Evolutionary conservation across 2,888 invertebrate genomes (phyloP).

Genomic region (Epiperipatus broadwayi): DNA sequence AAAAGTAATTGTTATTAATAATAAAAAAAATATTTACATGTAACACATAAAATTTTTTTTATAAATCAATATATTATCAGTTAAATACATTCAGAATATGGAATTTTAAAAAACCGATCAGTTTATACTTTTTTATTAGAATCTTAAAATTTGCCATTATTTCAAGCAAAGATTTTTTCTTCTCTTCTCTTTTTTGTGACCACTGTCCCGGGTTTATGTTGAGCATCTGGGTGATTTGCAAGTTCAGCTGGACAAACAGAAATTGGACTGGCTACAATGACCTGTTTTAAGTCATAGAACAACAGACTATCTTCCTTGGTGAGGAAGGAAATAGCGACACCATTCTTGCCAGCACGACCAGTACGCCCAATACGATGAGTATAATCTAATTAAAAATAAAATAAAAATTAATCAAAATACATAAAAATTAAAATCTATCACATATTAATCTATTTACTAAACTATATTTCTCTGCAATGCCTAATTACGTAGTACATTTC

Average conservation of each 20-base stretch:
- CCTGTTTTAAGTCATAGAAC: slow-evolving; percentile 93
- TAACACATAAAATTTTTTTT: not conserved
- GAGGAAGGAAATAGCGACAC: slow-evolving; percentile 83
- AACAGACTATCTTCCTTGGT: slow-evolving; percentile 87
- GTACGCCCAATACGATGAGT: slow-evolving; percentile 85
- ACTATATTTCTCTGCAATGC: too few species aligned
- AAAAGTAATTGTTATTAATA: too few species aligned
- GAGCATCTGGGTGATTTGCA: slow-evolving; percentile 93
- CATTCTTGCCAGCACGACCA: slow-evolving; percentile 93
- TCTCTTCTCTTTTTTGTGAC: slow-evolving; percentile 70
- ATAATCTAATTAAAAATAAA: slow-evolving; percentile 30
- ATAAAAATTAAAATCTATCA: too few species aligned
- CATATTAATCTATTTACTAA: too few species aligned
- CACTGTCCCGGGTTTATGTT: slow-evolving; percentile 86
- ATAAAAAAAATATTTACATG: too few species aligned
- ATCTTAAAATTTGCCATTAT: too few species aligned
- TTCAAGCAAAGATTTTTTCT: slow-evolving; percentile 88
- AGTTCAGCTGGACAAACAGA: slow-evolving; percentile 89
- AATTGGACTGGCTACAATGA: slow-evolving; percentile 64
- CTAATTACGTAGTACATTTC: too few species aligned
- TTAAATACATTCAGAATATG: slow-evolving; percentile 1
- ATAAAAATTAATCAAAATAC: slow-evolving; percentile 6
- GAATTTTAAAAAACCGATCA: not conserved
- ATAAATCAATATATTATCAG: not conserved
- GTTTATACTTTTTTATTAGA: too few species aligned